Base-by-base conservation (phyloP, 2,113 vertebrate genomes). In the Eclectus roratus region DNA sequence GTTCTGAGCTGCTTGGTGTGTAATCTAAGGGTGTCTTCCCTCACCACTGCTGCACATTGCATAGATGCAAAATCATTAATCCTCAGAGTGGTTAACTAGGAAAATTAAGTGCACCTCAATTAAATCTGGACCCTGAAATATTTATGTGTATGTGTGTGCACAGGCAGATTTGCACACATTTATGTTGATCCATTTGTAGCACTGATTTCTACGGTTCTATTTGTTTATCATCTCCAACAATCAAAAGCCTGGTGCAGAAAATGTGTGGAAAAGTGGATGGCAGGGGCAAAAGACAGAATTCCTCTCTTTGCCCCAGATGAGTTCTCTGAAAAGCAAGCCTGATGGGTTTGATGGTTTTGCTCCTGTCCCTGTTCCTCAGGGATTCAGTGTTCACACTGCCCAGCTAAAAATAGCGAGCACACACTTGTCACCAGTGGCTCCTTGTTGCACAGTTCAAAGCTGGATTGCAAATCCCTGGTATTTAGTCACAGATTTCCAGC, bases 401-500 rank as follows among this genome's bases (percentile, higher is more conserved):
- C 70, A 64, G 61, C 82, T 68, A 47, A 74, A 94, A 95, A 80
- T n/a, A 94, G 33, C 2, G 0, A 85, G 49, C 0, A 0, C 33
- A 13, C 70, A 43, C 20, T 43, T 56, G 74, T n/a, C 81, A 88
- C 74, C 74, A 39, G 74, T 8, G n/a, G 87, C 52, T 93, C 61
- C 93, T 81, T 2, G 33, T 76, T 66, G 91, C 65, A 87, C 46
- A 47, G 47, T 63, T 80, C 84, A 94, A 84, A 91, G 89, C 61
- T 25, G 65, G 52, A 61, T 64, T 84, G 88, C 88, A 88, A 69
- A 92, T 79, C 53, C 66, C 78, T 0, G 9, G 70, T 31, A 76
- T 89, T 91, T 73, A 91, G 86, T 53, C 74, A 63, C 53, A 63
- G 29, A 85, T 95, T 89, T 80, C 79, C 79, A 89, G 18, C 58